phyloP scores from a whole-genome alignment of 2,797 vertebrate genomes.

The Cryptoprocta ferox region DNA sequence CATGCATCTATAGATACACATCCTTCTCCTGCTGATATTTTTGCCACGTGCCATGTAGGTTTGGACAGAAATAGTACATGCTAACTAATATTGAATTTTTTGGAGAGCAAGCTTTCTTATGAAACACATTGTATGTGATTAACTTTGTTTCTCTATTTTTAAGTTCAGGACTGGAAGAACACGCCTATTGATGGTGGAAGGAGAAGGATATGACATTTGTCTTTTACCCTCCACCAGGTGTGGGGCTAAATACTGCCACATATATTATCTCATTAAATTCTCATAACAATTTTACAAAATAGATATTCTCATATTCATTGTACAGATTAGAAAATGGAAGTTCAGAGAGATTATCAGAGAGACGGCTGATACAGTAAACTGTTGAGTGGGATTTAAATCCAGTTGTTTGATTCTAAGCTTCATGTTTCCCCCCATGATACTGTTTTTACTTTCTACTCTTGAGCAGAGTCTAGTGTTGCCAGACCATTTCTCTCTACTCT shows the following conservation, averaged over 20 bases:
- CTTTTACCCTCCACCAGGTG: background rate
- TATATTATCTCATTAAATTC: background rate
- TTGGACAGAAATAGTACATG: background rate
- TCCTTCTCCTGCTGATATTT: background rate
- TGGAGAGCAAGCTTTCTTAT: conserved; percentile 5
- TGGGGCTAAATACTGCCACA: background rate
- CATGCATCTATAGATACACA: background rate
- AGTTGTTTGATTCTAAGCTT: background rate
- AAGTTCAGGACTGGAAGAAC: background rate
- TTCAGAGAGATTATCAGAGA: background rate
- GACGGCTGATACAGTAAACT: background rate
- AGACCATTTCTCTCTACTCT: background rate
- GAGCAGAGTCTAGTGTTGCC: background rate
- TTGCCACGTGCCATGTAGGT: background rate
- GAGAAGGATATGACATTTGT: background rate
- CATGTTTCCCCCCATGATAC: background rate
- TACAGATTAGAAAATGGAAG: background rate
- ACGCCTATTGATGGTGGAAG: background rate
- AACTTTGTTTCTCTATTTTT: background rate
- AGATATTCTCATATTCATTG: background rate
- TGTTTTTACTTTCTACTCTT: background rate
- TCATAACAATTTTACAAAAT: background rate
- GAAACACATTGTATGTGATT: background rate
- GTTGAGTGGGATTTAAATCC: background rate
- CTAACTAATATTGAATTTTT: background rate